Base-by-base conservation (phyloP, 2,797 vertebrate genomes). In the Gobionotothen gibberifrons region DNA sequence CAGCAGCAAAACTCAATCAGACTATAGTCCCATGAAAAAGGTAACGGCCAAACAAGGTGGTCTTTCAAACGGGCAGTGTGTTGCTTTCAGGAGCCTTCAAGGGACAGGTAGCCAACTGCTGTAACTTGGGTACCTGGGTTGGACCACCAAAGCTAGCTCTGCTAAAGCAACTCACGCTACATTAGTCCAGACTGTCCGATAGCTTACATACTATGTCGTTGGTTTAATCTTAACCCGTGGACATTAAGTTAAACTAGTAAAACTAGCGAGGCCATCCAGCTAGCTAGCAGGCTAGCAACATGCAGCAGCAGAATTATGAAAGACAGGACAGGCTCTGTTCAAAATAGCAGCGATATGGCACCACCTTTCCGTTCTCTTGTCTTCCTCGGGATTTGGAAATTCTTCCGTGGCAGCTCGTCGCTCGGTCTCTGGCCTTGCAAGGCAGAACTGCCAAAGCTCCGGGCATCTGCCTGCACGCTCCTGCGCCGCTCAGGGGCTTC, bases 341-440 rank as follows among this genome's bases (percentile, higher is more conserved):
- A 83, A 79, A 88, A 85, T 60, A 87, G 86, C 79, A 89, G 85
- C 71, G 81, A 86, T 69, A 89, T 85, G 85, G 88, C 88, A 92
- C 88, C 92, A 95, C 94, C 94, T 95, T 94, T 95, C 83, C 93
- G 92, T 59, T 94, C 94, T 67, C 93, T 88, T 48, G 84, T 94
- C 89, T 95, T 95, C 92, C 94, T 92, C 72, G 94, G 94, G 53
- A 95, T 95, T 76, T 95, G 94, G 17, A 95, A 95, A 84, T 83
- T 92, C 77, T 71, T 93, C 82, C 93, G 91, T 74, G 92, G 92
- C 92, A 91, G 86, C 84, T 95, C 94, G 4, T 94, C 94, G 55
- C 75, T 72, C 15, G 87, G 80, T 85, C 81, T 93, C 86, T 82
- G 90, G 75, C 90, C 86, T 0, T 87, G 83, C 39, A 87, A 68